Evolutionary conservation across 2,797 vertebrate species (phyloP), one percentile per base, ranked within the genome.

Genomic region (Sebastes flavidus): DNA sequence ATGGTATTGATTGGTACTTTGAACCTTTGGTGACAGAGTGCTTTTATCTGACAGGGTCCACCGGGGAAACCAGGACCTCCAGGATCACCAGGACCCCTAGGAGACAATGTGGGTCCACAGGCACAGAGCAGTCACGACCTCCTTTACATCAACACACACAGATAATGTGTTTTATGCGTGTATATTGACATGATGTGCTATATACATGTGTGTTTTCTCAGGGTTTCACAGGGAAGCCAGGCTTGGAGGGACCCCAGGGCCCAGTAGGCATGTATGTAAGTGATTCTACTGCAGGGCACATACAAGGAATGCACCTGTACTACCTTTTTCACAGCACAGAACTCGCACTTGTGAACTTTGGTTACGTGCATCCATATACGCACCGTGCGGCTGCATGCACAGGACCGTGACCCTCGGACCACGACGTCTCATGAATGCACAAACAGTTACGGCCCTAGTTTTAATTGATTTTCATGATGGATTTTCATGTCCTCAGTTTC

Each of bases 201-300:
- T 72, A 12, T 61, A 38, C 22, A 14, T 80, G 27, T 75, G 58
- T 79, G 13, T 84, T 38, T 77, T 85, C 60, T 89, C 86, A 98
- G 97, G 97, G 97, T 42, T 95, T 97, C 67, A 92, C 93, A 67
- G 97, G 97, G 61, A 97, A 97, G 75, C 87, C 94, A 2, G 97
- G 97, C 76, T 20, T 58, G 2, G 96, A 96, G 66, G 97, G 97
- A 86, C 95, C 93, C 0, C 97, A 98, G 87, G 97, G 97, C 80
- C 92, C 94, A 73, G 97, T 98, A 77, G 97, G 97, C 94, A 95
- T 95, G 95, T 95, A 97, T 90, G 97, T 98, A 95, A 98, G 97
- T 97, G 95, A 92, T 67, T 87, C 87, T 76, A 91, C 65, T 85
- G 79, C 74, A 78, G 67, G 71, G 24, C 56, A 73, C 25, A 38